Evolutionary conservation across 2,113 vertebrate species (phyloP).

Genomic region (Xenopus tropicalis): UCB_Xtro_10.0 CM004448.2:60295001-60295500

Average conservation of each 20-base stretch:
- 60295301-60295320: no score
- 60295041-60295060: not conserved
- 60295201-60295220: constrained; percentile 58
- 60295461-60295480: no score
- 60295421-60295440: no score
- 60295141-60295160: constrained; percentile 50
- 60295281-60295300: constrained; percentile 36
- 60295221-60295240: constrained; percentile 60
- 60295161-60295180: constrained; percentile 58
- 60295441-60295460: no score
- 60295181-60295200: constrained; percentile 54
- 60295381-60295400: no score
- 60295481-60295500: no score
- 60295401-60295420: no score
- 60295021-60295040: not conserved
- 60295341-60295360: no score
- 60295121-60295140: constrained; percentile 52
- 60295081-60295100: constrained; percentile 57
- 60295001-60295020: not conserved
- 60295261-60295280: constrained; percentile 55
- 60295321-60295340: no score
- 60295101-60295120: constrained; percentile 54
- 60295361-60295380: no score
- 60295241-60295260: constrained; percentile 56
- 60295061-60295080: not conserved